These are phyloP conservation scores for Mola mola DNA, from an alignment of 2,113 vertebrate genomes.

Conservation along the genomic window DNA sequence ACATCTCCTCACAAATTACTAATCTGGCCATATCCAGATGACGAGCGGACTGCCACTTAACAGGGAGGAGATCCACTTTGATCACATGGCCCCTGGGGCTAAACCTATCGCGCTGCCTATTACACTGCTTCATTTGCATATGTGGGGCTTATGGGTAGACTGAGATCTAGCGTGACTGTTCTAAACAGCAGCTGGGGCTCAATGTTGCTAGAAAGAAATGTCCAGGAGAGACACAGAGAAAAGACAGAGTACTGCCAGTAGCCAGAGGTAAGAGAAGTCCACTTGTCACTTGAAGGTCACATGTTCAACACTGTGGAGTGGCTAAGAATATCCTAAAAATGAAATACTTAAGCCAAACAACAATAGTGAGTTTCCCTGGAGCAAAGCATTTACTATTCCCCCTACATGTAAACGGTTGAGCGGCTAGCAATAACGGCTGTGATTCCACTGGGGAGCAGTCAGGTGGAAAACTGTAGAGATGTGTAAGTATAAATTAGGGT, in stretches of 20 bases:
- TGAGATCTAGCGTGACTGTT: conserved; percentile 73
- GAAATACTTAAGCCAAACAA: conserved; percentile 36
- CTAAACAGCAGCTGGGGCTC: conserved; percentile 62
- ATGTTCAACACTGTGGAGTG: conserved; percentile 43
- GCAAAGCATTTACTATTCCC: conserved; percentile 27
- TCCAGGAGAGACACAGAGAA: conserved; percentile 46
- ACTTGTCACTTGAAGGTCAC: conserved; percentile 67
- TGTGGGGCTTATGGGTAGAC: conserved; percentile 74
- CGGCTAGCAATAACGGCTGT: conserved; percentile 1
- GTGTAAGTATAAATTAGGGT: conserved; percentile 18
- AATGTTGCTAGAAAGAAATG: conserved; percentile 60
- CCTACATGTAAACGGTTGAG: conserved; percentile 19
- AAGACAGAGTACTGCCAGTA: conserved; percentile 43
- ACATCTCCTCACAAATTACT: conserved; percentile 65
- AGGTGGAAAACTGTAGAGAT: conserved; percentile 9
- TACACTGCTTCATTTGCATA: conserved; percentile 82
- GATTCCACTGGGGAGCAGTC: neutral
- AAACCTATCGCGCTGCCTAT: conserved; percentile 79
- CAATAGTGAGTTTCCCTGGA: conserved; percentile 39
- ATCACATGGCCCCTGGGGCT: conserved; percentile 74
- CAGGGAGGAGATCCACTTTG: conserved; percentile 84
- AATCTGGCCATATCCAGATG: conserved; percentile 80
- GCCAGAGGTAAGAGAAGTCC: conserved; percentile 46
- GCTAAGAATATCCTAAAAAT: conserved; percentile 14
- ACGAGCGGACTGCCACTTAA: conserved; percentile 82